phyloP scores from a whole-genome alignment of 2,888 invertebrate species.

The Anagyrus pseudococci region DNA sequence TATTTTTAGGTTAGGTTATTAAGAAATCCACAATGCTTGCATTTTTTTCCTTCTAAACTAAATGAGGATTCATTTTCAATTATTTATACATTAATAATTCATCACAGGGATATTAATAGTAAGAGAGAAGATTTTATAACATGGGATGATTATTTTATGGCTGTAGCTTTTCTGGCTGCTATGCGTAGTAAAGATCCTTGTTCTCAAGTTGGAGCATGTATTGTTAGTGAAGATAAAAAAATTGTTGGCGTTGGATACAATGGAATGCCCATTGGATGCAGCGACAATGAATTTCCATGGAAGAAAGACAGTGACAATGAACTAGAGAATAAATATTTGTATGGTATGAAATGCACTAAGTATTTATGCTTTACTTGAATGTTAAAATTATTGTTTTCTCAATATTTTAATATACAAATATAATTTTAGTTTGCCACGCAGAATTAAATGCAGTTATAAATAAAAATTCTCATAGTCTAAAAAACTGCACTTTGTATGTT shows the following conservation, averaged over 20 bases:
- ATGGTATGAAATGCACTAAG: slow-evolving; percentile 81
- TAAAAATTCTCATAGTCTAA: slow-evolving; percentile 80
- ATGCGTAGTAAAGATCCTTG: slow-evolving; percentile 94
- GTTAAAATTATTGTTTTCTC: neutral
- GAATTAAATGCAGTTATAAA: slow-evolving; percentile 97
- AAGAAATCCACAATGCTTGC: neutral
- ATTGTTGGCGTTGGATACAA: slow-evolving; percentile 97
- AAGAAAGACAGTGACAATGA: slow-evolving; percentile 68
- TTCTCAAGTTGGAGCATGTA: slow-evolving; percentile 94
- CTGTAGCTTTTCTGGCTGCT: slow-evolving; percentile 86
- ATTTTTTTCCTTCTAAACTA: neutral
- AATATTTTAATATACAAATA: neutral
- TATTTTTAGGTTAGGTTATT: slow-evolving; percentile 13
- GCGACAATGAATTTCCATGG: slow-evolving; percentile 92
- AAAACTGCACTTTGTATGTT: slow-evolving; percentile 84
- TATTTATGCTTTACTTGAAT: neutral
- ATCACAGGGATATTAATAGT: slow-evolving; percentile 46
- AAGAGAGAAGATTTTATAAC: slow-evolving; percentile 75
- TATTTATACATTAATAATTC: neutral
- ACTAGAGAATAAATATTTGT: slow-evolving; percentile 82
- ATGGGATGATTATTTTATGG: slow-evolving; percentile 98
- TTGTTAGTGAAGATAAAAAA: slow-evolving; percentile 84
- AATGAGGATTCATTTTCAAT: neutral
- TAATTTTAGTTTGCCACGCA: slow-evolving; percentile 87
- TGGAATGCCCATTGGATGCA: slow-evolving; percentile 92